phyloP scores from a whole-genome alignment of 2,797 vertebrate genomes.

The Oreochromis grahami region DNA sequence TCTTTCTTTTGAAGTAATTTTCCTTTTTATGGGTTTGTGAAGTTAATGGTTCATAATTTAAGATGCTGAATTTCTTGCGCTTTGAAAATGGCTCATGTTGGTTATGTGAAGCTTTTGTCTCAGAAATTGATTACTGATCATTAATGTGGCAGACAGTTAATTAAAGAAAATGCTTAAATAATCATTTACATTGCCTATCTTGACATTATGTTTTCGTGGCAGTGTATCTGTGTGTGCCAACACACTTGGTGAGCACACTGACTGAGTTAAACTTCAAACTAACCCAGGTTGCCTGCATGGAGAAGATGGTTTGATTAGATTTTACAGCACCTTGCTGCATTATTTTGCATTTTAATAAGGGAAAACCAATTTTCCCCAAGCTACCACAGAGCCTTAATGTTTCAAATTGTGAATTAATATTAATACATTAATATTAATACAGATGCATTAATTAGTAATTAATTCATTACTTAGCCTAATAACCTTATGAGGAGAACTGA shows the following conservation, averaged over 20 bases:
- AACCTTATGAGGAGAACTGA: constrained; percentile 10
- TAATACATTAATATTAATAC: constrained; percentile 44
- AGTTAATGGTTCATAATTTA: constrained; percentile 3
- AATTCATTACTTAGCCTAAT: constrained; percentile 38
- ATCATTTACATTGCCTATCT: background rate
- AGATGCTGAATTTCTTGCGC: background rate
- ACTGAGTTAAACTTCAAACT: background rate
- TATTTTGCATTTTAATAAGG: constrained; percentile 63
- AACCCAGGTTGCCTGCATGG: background rate
- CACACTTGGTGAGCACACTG: background rate
- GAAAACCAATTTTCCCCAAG: constrained; percentile 35
- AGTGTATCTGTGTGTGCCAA: background rate
- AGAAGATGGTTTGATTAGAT: constrained; percentile 53
- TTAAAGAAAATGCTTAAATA: constrained; percentile 1
- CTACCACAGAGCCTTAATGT: constrained; percentile 7
- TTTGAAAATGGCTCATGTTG: background rate
- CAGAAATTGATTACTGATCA: constrained; percentile 17
- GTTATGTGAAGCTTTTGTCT: constrained; percentile 3
- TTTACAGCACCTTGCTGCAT: constrained; percentile 56
- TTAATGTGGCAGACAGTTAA: constrained; percentile 5
- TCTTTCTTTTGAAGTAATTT: background rate
- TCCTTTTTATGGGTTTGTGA: background rate
- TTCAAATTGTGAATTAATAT: constrained; percentile 43
- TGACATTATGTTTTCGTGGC: background rate
- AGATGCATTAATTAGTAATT: constrained; percentile 31